These are phyloP conservation scores for Notarius quadriscutis DNA, from an alignment of 2,113 vertebrate genomes.

Conservation along the genomic window DNA sequence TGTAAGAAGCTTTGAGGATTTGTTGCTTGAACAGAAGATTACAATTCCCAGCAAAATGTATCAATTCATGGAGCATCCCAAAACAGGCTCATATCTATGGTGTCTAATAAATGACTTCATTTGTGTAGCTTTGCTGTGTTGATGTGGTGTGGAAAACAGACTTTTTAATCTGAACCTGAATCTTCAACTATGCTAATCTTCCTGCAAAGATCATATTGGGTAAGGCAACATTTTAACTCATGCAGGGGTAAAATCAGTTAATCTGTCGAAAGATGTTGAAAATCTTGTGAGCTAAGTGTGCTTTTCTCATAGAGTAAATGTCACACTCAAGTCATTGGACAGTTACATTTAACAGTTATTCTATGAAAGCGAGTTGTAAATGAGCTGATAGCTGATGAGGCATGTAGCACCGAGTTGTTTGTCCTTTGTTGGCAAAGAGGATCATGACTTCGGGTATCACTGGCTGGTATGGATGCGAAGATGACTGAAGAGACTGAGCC, in stretches of 20 bases:
- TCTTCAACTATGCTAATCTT: neutral
- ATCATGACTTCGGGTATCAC: no score
- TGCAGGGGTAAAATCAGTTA: neutral
- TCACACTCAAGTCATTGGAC: neutral
- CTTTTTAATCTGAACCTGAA: neutral
- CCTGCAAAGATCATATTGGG: neutral
- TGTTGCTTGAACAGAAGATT: conserved; percentile 28
- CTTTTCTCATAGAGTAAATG: neutral
- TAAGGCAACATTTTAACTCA: neutral
- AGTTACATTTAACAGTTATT: neutral
- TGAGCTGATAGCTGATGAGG: no score
- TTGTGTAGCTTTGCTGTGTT: neutral
- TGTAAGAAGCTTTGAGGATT: conserved; percentile 32
- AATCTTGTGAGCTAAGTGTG: neutral
- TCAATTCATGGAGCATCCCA: neutral
- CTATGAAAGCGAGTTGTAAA: no score
- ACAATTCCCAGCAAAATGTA: conserved; percentile 13
- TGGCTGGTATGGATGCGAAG: no score
- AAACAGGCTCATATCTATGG: neutral
- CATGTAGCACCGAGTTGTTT: no score
- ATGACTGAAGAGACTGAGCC: no score
- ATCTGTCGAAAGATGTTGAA: neutral
- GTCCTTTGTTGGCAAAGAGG: no score
- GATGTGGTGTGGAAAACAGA: neutral
- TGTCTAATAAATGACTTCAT: neutral